Percentiles rank a stretch among this genome's conserved stretches.
phyloP scores from a whole-genome alignment of 2,113 vertebrate genomes.

The Sebastes schlegelii region DNA sequence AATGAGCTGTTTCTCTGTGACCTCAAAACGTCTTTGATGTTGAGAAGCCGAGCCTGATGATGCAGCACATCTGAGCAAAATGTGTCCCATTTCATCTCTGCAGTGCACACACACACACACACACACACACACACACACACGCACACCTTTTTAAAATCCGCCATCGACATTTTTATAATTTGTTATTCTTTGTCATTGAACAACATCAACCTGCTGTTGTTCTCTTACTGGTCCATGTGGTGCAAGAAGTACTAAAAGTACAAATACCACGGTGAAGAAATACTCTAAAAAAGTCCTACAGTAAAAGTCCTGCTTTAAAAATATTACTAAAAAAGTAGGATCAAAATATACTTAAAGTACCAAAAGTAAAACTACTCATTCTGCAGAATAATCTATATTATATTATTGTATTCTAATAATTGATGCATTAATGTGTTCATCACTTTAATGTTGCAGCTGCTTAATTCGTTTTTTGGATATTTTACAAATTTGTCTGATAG shows the following conservation, averaged over 20 bases:
- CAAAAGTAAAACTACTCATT: neutral
- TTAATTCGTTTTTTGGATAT: no score
- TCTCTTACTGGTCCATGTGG: no score
- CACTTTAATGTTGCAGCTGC: neutral
- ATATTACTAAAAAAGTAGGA: neutral
- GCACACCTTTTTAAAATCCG: neutral
- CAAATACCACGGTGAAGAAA: neutral
- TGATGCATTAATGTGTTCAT: neutral
- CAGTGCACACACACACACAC: constrained; percentile 39
- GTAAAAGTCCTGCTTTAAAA: neutral
- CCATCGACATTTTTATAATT: neutral
- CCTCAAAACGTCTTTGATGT: constrained; percentile 76
- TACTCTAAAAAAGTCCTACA: no score
- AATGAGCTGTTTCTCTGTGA: constrained; percentile 30
- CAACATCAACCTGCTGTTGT: no score
- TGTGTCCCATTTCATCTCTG: constrained; percentile 67
- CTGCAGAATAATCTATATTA: neutral
- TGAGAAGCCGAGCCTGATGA: constrained; percentile 48
- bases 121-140: neutral
- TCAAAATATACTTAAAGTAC: neutral
- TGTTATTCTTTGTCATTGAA: no score
- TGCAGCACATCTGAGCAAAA: constrained; percentile 69
- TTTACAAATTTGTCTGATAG: no score
- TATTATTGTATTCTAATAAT: neutral
- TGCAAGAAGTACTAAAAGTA: neutral